These are phyloP conservation scores for Phymanthus crucifer DNA, from an alignment of 92 coral and sea anemone genomes.

Conservation along the genomic window DNA sequence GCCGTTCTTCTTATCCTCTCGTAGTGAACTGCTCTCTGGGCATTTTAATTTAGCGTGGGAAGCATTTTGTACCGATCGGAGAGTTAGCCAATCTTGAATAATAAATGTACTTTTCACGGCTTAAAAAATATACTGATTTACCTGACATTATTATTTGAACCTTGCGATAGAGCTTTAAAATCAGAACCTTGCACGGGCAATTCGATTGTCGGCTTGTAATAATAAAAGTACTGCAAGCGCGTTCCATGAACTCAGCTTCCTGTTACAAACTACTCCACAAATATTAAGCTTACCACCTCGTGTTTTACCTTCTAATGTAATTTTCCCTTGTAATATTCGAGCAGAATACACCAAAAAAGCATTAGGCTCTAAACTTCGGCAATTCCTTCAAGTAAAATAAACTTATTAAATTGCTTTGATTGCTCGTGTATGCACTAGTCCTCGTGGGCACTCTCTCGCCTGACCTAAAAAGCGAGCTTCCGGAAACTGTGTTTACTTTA, in stretches of 20 bases:
- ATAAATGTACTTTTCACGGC: conserved; percentile 13
- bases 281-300: no score
- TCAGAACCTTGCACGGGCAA: neutral
- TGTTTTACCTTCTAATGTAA: neutral
- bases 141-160: conserved; percentile 6
- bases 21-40: neutral
- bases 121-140: conserved; percentile 1
- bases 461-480: conserved; percentile 30
- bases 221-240: neutral
- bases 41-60: conserved; percentile 7
- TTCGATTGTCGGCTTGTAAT: neutral
- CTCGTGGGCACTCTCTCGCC: conserved; percentile 16
- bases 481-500: conserved; percentile 28
- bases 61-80: conserved; percentile 5
- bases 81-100: conserved; percentile 24
- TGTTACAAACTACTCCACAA: conserved; percentile 14
- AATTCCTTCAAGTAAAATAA: neutral
- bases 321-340: neutral
- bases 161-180: neutral
- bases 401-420: neutral
- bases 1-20: neutral
- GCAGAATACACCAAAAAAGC: neutral
- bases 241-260: conserved; percentile 34
- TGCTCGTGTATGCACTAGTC: neutral
- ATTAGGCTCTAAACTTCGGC: neutral